phyloP scores from a whole-genome alignment of 2,888 invertebrate genomes.

The Rotaria macrura region DNA sequence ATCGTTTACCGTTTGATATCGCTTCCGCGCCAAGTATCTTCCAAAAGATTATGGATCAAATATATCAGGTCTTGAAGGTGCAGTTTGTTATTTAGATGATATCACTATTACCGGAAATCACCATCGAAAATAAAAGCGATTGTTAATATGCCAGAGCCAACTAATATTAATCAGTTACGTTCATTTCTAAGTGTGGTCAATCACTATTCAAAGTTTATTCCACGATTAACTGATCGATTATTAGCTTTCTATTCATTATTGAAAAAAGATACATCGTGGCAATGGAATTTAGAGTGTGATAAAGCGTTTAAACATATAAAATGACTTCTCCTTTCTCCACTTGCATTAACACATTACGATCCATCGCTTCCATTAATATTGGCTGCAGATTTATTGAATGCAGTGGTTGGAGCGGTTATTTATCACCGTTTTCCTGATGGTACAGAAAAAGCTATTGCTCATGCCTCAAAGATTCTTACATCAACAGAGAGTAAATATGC shows the following conservation, averaged over 20 bases:
- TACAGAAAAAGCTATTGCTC: slow-evolving; percentile 39
- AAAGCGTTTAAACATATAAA: slow-evolving; percentile 33
- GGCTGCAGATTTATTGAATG: slow-evolving; percentile 46
- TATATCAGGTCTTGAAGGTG: slow-evolving; percentile 36
- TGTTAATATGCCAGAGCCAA: slow-evolving; percentile 37
- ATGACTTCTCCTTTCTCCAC: slow-evolving; percentile 22
- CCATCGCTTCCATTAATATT: slow-evolving; percentile 39
- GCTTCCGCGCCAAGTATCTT: slow-evolving; percentile 37
- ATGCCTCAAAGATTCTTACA: slow-evolving; percentile 47
- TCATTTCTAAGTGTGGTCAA: slow-evolving; percentile 40
- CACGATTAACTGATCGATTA: slow-evolving; percentile 36
- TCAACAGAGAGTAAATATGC: slow-evolving; percentile 45
- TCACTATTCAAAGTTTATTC: slow-evolving; percentile 39
- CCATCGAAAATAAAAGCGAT: slow-evolving; percentile 38
- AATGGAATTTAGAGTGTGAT: slow-evolving; percentile 35
- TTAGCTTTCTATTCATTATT: slow-evolving; percentile 37
- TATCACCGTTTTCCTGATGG: slow-evolving; percentile 37
- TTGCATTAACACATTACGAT: slow-evolving; percentile 41
- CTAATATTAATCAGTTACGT: slow-evolving; percentile 38
- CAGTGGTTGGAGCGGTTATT: slow-evolving; percentile 43
- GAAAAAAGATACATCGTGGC: slow-evolving; percentile 34
- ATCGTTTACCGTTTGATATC: slow-evolving; percentile 37
- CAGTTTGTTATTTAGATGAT: slow-evolving; percentile 36
- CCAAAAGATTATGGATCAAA: slow-evolving; percentile 38
- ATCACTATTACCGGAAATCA: slow-evolving; percentile 29